Evolutionary conservation across 2,797 vertebrate species (phyloP).

Genomic region (Momotus momota): DNA sequence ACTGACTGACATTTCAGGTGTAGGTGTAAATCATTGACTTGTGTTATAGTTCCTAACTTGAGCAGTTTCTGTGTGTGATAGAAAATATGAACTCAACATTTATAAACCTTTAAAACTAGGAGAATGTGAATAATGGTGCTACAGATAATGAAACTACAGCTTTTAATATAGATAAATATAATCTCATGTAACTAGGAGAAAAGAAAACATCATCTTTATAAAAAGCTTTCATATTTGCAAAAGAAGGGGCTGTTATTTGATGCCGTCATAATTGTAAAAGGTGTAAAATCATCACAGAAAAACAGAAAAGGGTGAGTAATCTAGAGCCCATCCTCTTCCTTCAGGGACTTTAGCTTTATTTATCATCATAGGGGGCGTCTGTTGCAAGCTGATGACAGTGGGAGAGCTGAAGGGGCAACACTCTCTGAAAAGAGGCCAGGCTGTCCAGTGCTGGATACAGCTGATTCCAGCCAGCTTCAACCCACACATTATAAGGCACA

Average conservation of each 20-base stretch:
- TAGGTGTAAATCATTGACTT: neutral
- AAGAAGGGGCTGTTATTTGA: neutral
- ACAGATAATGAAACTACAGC: neutral
- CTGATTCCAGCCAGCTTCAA: neutral
- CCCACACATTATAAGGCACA: accelerated
- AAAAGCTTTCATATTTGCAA: neutral
- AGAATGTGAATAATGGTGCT: neutral
- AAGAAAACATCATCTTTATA: neutral
- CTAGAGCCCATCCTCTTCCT: neutral
- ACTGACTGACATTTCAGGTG: neutral
- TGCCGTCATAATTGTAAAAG: neutral
- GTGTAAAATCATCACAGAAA: neutral
- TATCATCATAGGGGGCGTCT: neutral
- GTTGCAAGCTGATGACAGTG: neutral
- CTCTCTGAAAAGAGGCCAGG: too few relatives aligned
- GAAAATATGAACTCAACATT: neutral
- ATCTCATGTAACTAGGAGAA: neutral
- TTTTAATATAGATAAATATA: neutral
- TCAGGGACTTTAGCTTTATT: neutral
- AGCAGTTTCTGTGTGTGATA: neutral
- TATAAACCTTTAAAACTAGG: neutral
- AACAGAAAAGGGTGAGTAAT: neutral
- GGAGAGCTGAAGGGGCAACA: neutral
- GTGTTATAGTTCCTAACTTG: neutral
- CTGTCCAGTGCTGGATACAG: accelerated